Evolutionary conservation across 1,140 invertebrate genomes (phyloP), one percentile per base, ranked within the genome.

Genomic region (Atopsyche davidsoni): DNA sequence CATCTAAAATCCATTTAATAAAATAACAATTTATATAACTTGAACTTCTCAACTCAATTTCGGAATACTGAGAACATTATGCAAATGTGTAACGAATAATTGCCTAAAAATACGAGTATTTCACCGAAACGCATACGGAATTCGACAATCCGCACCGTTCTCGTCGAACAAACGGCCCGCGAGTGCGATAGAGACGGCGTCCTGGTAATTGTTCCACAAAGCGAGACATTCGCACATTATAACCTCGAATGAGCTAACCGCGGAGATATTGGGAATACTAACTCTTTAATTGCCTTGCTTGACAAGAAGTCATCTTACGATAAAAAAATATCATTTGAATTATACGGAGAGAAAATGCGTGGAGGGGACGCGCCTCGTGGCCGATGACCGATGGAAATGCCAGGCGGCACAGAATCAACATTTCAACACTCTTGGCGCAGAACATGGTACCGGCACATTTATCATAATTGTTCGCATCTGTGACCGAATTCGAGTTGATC

Each of bases 261-360:
- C 39, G 21, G 34, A 56, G 34, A 34, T 21, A 45, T 46, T 18
- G 32, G 25, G 28, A 32, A 46, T 41, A 46, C 40, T 36, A 19
- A 51, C 44, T 44, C 41, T 55, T 56, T 56, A 56, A 56, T 56
- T 56, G 54, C 54, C 54, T 56, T 56, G 54, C 44, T 56, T 56
- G 54, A 56, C 54, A 56, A 56, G 54, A 43, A 46, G 45, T 49
- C 54, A 56, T 56, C 54, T 56, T 47, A 45, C 36, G 21, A 43
- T 46, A 53, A 53, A 53, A 44, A 56, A 56, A 50, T 46, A 45
- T 44, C 48, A 47, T 38, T 51, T 44, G 38, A 38, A 51, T 51
- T 51, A 40, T 54, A 49, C 35, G 36, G 21, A 36, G 31, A 46
- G 46, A 50, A 55, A 43, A 51, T 32, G 40, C 24, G 47, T 34